phyloP scores from a whole-genome alignment of 2,888 invertebrate species.

The Glaucopsyche alexis region DNA sequence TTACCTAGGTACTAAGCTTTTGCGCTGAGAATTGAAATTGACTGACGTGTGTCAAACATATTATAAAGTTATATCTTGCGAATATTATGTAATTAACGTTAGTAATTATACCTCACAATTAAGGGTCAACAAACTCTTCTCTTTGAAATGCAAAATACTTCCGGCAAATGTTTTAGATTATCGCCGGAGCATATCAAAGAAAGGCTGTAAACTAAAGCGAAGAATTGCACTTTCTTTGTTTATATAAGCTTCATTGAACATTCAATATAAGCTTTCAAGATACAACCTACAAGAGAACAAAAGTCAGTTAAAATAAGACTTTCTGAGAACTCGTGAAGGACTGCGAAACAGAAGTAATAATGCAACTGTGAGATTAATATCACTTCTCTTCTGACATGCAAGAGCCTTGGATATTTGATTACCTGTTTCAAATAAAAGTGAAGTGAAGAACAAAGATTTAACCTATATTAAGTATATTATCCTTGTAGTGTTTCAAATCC shows the following conservation, averaged over 20 bases:
- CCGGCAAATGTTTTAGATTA: too few relatives aligned
- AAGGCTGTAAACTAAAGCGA: background rate
- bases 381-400: background rate
- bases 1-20: background rate
- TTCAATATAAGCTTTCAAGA: background rate
- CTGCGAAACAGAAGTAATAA: conserved; percentile 5
- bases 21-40: background rate
- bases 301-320: background rate
- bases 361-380: conserved; percentile 10
- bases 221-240: background rate
- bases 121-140: background rate
- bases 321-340: background rate
- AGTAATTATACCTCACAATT: background rate
- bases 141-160: too few relatives aligned
- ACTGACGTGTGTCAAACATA: background rate
- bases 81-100: background rate
- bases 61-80: background rate
- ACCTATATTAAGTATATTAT: too few relatives aligned
- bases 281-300: background rate
- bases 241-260: background rate
- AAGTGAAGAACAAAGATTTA: too few relatives aligned
- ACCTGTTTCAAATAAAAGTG: background rate
- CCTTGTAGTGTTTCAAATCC: too few relatives aligned
- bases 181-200: too few relatives aligned
- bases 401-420: conserved; percentile 1